phyloP scores from a whole-genome alignment of 2,113 vertebrate species.

The Rhizomys pruinosus region DNA sequence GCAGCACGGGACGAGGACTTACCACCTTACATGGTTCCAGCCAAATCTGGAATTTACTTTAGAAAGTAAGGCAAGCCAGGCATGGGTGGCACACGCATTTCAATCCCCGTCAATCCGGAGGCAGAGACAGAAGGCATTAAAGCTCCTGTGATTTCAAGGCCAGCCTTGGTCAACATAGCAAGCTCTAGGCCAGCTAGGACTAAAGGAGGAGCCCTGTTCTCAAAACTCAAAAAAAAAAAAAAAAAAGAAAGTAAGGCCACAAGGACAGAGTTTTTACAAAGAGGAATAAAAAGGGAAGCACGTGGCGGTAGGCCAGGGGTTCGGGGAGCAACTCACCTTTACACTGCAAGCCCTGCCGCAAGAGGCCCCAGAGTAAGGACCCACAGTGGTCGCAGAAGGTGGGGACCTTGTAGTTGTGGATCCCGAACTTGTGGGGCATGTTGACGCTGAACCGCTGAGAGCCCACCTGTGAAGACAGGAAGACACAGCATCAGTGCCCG shows the following conservation, averaged over 20 bases:
- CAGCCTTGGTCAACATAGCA: no score
- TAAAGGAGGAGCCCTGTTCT: no score
- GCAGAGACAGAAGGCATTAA: no score
- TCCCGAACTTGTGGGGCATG: constrained; percentile 99
- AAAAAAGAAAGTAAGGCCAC: not conserved
- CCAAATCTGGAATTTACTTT: not conserved
- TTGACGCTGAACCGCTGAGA: constrained; percentile 99
- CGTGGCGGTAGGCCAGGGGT: fast-evolving
- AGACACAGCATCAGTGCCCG: constrained; percentile 63
- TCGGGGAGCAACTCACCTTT: constrained; percentile 90
- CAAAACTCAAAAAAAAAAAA: no score
- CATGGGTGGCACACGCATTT: no score
- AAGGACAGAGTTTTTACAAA: not conserved
- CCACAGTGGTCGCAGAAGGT: constrained; percentile 99
- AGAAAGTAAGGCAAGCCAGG: not conserved
- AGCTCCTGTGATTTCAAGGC: no score
- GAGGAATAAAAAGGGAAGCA: not conserved
- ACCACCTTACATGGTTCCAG: not conserved
- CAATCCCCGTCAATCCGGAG: no score
- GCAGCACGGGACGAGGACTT: fast-evolving
- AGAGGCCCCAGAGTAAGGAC: constrained; percentile 97
- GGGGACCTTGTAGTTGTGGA: constrained; percentile 99
- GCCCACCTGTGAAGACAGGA: constrained; percentile 91
- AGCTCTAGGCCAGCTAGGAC: no score
- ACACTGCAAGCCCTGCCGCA: constrained; percentile 98